Base-by-base conservation (phyloP, 2,113 vertebrate species). In the Xenus cinereus region DNA sequence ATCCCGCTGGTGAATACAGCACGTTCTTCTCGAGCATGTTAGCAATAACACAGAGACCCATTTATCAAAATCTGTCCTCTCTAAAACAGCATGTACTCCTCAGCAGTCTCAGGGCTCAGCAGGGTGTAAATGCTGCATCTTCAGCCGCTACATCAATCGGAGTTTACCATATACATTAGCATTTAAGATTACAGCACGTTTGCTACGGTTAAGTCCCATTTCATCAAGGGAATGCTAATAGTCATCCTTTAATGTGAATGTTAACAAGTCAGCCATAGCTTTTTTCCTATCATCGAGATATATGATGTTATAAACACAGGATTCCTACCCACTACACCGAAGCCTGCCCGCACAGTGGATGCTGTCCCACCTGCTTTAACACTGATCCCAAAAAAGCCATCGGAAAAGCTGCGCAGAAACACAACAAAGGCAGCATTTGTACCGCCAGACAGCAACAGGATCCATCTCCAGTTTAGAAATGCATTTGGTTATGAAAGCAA, bases 41-140 rank as follows among this genome's bases (percentile, higher is more conserved):
- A 8, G 2, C 23, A 84, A 16, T 64, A 87, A 92, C 76, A 86
- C 81, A 95, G 87, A 95, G 80, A 84, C 18, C 30, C 62, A 89
- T 95, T 94, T 93, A 90, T 93, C 86, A 94, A 94, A 95, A 84
- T 75, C 64, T 79, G 39, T 62, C 66, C 60, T 91, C 74, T 89
- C 63, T 37, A 81, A 67, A 93, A 33, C 85, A 91, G 86, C 69
- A 43, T 75, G 73, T 39, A 39, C 26, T 90, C 64, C 80, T 84
- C 76, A 72, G 23, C 62, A 84, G 66, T 23, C 80, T 81, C 4
- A 4, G 30, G 8, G 69, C 88, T 89, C 90, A 89, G 71, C 57
- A 7, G 73, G 62, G 69, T 83, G 37, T 35, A 80, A 91, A 85
- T 45, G 64, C 18, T 45, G 51, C 28, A 60, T 56, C 94, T 96